phyloP scores from a whole-genome alignment of 2,797 vertebrate genomes.

The Poeciliopsis gracilis region DNA sequence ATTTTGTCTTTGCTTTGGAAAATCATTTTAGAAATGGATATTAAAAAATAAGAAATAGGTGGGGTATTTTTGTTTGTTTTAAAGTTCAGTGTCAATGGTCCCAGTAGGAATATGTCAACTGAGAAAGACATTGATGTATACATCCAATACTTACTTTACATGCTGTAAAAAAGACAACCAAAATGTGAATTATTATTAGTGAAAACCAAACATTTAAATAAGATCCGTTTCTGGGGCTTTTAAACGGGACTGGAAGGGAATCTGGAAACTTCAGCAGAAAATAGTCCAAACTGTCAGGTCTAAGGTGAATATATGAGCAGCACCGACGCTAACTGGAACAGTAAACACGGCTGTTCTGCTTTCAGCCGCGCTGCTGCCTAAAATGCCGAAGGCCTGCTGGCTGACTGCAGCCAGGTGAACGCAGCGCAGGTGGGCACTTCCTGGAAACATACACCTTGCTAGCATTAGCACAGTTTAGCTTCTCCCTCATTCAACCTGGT shows the following conservation, averaged over 20 bases:
- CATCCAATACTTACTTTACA: not conserved
- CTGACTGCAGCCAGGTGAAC: constrained; percentile 47
- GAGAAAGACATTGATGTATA: not conserved
- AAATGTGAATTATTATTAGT: not conserved
- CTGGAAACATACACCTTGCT: constrained; percentile 68
- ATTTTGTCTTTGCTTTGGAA: not conserved
- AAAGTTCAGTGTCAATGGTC: not conserved
- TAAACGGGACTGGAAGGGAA: not conserved
- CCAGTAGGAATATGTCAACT: not conserved
- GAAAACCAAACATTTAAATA: not conserved
- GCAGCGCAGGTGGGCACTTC: constrained; percentile 66
- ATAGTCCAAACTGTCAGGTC: not conserved
- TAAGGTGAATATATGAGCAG: too few species aligned
- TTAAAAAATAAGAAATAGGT: too few species aligned
- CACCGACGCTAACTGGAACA: not conserved
- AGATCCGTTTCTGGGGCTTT: not conserved
- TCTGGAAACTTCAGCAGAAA: not conserved
- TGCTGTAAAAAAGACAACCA: not conserved
- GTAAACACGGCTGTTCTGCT: not conserved
- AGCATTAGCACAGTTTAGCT: constrained; percentile 51
- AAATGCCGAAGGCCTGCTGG: constrained; percentile 30
- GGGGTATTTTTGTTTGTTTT: too few species aligned
- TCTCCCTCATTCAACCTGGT: too few species aligned
- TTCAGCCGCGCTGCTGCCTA: not conserved
- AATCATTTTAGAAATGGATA: not conserved